Conservation (phyloP, 2,888 invertebrate species). For the Ophion ellenae region DNA sequence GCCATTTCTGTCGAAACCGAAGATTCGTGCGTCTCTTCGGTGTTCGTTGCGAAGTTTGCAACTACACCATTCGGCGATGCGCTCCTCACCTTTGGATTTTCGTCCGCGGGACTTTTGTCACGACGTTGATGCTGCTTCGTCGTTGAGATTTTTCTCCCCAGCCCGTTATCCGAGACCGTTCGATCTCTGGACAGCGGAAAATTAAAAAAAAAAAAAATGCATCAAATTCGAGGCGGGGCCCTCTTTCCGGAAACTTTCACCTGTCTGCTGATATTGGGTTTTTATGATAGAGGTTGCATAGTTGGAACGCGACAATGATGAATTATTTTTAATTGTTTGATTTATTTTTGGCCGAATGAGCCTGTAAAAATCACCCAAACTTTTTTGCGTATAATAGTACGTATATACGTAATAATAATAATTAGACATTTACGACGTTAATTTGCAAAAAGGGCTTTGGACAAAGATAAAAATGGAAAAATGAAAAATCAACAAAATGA, state of each 20-base stretch:
- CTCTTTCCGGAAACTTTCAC: background rate
- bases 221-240: too few relatives aligned
- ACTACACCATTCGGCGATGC: conserved; percentile 74
- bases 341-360: too few relatives aligned
- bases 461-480: too few relatives aligned
- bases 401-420: too few relatives aligned
- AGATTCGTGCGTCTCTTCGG: conserved; percentile 69
- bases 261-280: background rate
- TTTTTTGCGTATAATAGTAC: too few relatives aligned
- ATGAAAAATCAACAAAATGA: too few relatives aligned
- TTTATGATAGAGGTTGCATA: too few relatives aligned
- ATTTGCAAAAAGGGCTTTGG: too few relatives aligned
- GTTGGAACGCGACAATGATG: too few relatives aligned
- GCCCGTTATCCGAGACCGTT: conserved; percentile 67
- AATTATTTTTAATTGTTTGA: too few relatives aligned
- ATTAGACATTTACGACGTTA: too few relatives aligned
- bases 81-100: conserved; percentile 73
- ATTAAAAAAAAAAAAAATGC: background rate
- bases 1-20: conserved; percentile 77
- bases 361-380: too few relatives aligned
- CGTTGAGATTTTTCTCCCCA: conserved; percentile 78
- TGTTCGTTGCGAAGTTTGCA: conserved; percentile 67
- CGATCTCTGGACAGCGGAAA: conserved; percentile 46
- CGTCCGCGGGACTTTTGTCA: conserved; percentile 74
- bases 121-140: conserved; percentile 65